Evolutionary conservation across 1,140 invertebrate species (phyloP).

Genomic region (Anadara kagoshimensis): DNA sequence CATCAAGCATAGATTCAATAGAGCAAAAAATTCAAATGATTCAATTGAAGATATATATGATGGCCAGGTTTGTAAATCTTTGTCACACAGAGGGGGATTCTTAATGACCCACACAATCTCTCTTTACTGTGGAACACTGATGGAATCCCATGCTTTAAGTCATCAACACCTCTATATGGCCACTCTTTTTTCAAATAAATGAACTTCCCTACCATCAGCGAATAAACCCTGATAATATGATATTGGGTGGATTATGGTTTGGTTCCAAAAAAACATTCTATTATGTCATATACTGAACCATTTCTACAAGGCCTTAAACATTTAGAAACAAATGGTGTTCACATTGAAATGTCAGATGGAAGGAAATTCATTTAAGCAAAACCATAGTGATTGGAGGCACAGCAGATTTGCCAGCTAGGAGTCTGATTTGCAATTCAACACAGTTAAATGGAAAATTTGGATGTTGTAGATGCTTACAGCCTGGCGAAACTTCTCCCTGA

Average conservation of each 20-base stretch:
- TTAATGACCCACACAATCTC: not conserved
- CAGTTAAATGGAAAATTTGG: constrained; percentile 25
- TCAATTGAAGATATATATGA: constrained; percentile 3
- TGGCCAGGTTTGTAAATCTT: not conserved
- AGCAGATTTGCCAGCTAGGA: constrained; percentile 22
- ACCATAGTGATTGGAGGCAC: constrained; percentile 21
- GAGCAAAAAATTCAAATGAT: not conserved
- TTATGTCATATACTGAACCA: constrained; percentile 18
- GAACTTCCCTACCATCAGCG: constrained; percentile 1
- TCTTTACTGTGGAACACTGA: constrained; percentile 23
- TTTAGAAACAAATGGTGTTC: not conserved
- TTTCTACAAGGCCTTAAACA: not conserved
- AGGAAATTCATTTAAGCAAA: constrained; percentile 11
- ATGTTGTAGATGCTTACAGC: constrained; percentile 10
- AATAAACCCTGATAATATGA: constrained; percentile 6
- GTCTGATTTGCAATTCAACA: constrained; percentile 6
- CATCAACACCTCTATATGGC: constrained; percentile 19
- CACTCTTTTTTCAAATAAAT: constrained; percentile 14
- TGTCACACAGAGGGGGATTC: too few species aligned
- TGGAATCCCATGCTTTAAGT: constrained; percentile 21
- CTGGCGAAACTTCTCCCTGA: too few species aligned
- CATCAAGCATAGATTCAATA: constrained; percentile 3
- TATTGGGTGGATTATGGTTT: constrained; percentile 23
- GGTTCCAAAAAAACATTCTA: constrained; percentile 5
- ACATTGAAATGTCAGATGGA: not conserved